Evolutionary conservation across 2,888 invertebrate genomes (phyloP).

Genomic region (Chrysotoxum bicinctum): DNA sequence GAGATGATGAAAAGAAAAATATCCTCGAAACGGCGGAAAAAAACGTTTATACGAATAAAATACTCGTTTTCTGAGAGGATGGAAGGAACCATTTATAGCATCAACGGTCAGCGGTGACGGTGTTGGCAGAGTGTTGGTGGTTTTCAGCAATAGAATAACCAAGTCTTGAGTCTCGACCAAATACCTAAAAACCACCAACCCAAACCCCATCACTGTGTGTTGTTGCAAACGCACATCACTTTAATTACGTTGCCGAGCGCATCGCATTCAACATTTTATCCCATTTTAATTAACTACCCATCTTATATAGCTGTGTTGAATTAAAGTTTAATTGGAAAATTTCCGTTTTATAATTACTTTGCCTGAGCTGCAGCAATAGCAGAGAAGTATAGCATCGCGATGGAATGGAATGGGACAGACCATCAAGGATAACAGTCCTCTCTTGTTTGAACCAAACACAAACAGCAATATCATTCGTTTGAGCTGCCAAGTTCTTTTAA

Average conservation of each 20-base stretch:
- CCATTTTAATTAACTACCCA: slow-evolving; percentile 70
- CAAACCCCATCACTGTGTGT: not conserved
- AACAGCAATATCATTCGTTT: slow-evolving; percentile 21
- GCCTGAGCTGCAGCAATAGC: slow-evolving; percentile 18
- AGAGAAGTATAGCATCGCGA: not conserved
- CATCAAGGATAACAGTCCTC: not conserved
- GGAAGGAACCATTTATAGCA: not conserved
- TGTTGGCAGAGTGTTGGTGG: not conserved
- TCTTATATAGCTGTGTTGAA: slow-evolving; percentile 76
- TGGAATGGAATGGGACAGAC: not conserved
- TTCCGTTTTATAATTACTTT: slow-evolving; percentile 74
- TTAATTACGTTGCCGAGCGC: slow-evolving; percentile 57
- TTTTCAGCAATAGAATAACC: not conserved
- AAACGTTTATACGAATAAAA: not conserved
- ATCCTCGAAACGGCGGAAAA: not conserved
- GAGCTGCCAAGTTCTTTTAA: slow-evolving; percentile 31
- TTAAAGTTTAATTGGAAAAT: slow-evolving; percentile 79
- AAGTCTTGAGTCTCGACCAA: not conserved
- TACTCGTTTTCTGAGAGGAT: not conserved
- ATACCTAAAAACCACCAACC: not conserved
- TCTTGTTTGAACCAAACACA: not conserved
- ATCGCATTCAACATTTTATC: slow-evolving; percentile 64
- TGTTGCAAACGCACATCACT: slow-evolving; percentile 43
- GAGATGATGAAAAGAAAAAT: not conserved
- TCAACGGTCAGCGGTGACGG: not conserved